These are phyloP conservation scores for Keiferia lycopersicella DNA, from an alignment of 2,888 invertebrate genomes.

Conservation along the genomic window DNA sequence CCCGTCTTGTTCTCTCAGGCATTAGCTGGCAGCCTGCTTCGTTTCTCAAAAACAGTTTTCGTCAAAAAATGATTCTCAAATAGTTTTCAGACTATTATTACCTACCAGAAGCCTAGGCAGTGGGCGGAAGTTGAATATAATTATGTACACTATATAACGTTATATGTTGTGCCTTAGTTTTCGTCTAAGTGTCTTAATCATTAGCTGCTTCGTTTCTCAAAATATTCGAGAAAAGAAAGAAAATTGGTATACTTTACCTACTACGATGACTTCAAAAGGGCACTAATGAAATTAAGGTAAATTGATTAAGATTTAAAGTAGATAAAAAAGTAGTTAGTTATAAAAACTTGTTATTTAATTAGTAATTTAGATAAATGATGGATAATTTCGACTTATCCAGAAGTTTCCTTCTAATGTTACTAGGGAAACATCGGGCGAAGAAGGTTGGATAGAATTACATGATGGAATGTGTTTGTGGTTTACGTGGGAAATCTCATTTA, in stretches of 20 bases:
- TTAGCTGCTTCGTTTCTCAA: no score
- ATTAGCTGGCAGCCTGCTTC: no score
- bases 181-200: no score
- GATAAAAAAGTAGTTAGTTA: no score
- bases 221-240: no score
- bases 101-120: neutral
- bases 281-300: no score
- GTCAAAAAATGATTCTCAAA: no score
- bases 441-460: constrained; percentile 16
- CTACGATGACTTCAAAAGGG: no score
- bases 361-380: no score
- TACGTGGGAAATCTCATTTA: constrained; percentile 16
- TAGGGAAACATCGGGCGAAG: neutral
- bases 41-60: neutral
- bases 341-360: no score
- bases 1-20: constrained; percentile 14
- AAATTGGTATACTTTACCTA: no score
- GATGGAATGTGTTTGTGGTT: constrained; percentile 16
- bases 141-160: neutral
- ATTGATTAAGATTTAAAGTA: no score
- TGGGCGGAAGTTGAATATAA: neutral
- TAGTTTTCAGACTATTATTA: neutral
- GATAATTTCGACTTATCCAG: neutral
- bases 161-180: neutral
- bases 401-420: neutral